Base-by-base conservation (phyloP, 2,888 invertebrate species). In the Glaucopsyche alexis region DNA sequence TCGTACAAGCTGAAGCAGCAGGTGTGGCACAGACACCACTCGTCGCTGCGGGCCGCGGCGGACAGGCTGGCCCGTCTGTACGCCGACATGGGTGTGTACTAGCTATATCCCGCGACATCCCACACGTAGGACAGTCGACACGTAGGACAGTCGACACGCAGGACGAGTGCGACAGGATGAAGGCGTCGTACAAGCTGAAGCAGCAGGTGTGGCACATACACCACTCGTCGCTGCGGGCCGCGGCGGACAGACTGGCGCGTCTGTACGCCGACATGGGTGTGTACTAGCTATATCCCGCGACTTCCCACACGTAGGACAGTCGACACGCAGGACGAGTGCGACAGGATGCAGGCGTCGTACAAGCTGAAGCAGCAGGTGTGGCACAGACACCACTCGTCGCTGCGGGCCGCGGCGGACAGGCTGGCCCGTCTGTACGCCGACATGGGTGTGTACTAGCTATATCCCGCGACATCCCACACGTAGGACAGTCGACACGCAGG, bases 171-270 rank as follows among this genome's bases (percentile, higher is more conserved):
- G 29, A 29, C 29, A 29, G 29, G 29, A 29, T 29, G 13, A 14
- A 14, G 14, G 14, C 49, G 5, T 49, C 49, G 16, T 82, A 86
- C 74, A 82, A 83, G 0, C 74, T 91, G 75, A 83, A 84, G 76
- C 92, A 91, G 77, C 87, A 85, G 45, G 88, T 85, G 16, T 84
- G 84, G 82, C 89, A 93, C 75, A 81, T 89, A 0, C 91, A 93
- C 77, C 85, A 92, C 80, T 75, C 81, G 1, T 75, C 81, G 1
- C 81, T 92, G 55, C 81, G 92, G 0, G 80, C 79, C 13, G 80
- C 84, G 1, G 85, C 87, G 0, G 92, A 91, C 74, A 74, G 76
- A 0, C 82, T 92, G 6, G 91, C 91, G 0, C 77, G 85, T 7
- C 75, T 89, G 0, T 87, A 89, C 74, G 87, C 89, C 0, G 88